Conservation (phyloP, 1,140 invertebrate genomes). For the Ericerus pela region DNA sequence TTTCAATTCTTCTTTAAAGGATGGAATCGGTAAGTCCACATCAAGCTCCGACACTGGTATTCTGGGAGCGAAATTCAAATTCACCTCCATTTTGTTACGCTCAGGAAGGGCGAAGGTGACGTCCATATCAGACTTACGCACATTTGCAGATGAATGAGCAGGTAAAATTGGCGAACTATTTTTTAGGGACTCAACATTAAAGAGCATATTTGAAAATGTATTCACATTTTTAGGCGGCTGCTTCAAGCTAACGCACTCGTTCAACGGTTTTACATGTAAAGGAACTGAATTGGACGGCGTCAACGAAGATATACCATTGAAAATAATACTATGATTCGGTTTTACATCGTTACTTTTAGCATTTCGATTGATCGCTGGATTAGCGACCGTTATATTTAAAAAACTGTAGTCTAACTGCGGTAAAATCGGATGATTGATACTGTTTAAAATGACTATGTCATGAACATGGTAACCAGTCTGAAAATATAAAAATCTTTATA, state of each 20-base stretch:
- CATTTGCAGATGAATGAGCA: background rate
- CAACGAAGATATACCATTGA: background rate
- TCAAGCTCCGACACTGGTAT: too few relatives aligned
- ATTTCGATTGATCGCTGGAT: conserved; percentile 8
- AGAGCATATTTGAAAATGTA: background rate
- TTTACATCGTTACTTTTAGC: background rate
- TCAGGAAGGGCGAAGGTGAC: background rate
- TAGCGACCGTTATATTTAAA: conserved; percentile 12
- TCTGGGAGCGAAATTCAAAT: too few relatives aligned
- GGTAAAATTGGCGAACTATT: background rate
- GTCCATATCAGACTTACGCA: too few relatives aligned
- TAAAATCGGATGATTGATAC: conserved; percentile 16
- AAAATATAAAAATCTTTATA: background rate
- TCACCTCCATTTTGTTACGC: too few relatives aligned
- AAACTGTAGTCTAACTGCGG: conserved; percentile 16
- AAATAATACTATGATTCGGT: background rate
- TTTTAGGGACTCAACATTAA: background rate
- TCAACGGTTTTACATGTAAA: background rate
- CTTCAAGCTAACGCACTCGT: background rate
- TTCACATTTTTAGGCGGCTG: background rate
- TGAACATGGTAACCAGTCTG: conserved; percentile 16
- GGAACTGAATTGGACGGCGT: background rate
- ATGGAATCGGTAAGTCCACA: background rate
- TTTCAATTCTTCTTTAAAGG: background rate
- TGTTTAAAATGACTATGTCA: conserved; percentile 14